Base-by-base conservation (phyloP, 2,888 invertebrate species). In the Lochmaea capreae region DNA sequence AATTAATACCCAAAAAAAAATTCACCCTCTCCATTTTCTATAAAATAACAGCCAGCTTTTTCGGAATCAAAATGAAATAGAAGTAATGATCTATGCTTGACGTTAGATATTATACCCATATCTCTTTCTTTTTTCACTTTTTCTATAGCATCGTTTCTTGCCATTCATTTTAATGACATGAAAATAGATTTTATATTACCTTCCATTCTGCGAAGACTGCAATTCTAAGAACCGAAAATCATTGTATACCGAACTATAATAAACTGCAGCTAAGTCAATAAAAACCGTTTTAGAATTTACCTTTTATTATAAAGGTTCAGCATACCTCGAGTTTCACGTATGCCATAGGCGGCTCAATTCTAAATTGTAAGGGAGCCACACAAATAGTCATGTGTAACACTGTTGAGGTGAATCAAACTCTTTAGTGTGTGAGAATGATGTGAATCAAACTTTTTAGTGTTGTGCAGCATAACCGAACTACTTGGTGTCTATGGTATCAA, bases 231-330 rank as follows among this genome's bases (percentile, higher is more conserved):
- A 66, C 67, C 72, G 33, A 46, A 49, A 67, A 67, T 69, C 69
- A 69, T 76, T 74, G 52, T 70, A 72, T 52, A 46, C 52, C 52
- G 43, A 62, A 74, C 67, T 65, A 78, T 75, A 76, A 78, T 78
- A 74, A 72, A 75, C 78, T 76, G 65, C 75, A 65, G 72, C 66
- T 66, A 65, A 75, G 78, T 76, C 78, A 76, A 76, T 78, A 75
- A 76, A 75, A 75, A 76, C 67, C 69, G 57, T 67, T 71, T 66
- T 62, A 70, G 66, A 66, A 66, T 33, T 16, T 43, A 58, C n/a
- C 46, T 49, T n/a, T 49, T 58, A 58, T 67, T 67, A 67, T 57
- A 66, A 57, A 57, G 57, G 57, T 42, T 57, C 57, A 39, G 18
- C n/a, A 16, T 54, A 42, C 11, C 57, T 57, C 42, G n/a, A 11